phyloP scores from a whole-genome alignment of 2,888 invertebrate species.

The Tyria jacobaeae region DNA sequence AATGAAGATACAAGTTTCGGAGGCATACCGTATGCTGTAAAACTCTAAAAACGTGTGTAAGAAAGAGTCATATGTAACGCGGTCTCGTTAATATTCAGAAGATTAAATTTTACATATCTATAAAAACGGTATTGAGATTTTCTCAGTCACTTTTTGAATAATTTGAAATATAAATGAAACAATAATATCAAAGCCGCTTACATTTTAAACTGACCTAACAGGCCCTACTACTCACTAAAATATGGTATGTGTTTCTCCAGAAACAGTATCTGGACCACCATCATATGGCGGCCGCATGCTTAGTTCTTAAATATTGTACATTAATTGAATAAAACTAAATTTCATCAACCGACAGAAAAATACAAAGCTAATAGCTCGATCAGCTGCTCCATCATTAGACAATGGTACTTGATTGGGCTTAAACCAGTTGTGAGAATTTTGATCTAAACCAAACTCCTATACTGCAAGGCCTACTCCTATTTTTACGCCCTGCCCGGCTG shows the following conservation, averaged over 20 bases:
- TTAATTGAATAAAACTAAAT: not conserved
- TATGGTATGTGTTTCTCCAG: not conserved
- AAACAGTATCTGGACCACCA: not conserved
- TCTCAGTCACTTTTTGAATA: conserved; percentile 5
- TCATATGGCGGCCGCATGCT: not conserved
- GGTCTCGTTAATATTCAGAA: conserved; percentile 20
- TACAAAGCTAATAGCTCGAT: not conserved
- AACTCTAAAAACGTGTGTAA: conserved; percentile 28
- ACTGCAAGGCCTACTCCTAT: not conserved
- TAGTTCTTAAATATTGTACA: not conserved
- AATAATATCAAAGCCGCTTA: not conserved
- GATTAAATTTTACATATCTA: conserved; percentile 17
- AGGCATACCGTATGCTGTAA: conserved; percentile 33
- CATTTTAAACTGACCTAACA: not conserved
- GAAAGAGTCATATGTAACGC: conserved; percentile 6
- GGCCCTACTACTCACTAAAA: not conserved
- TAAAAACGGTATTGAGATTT: conserved; percentile 9
- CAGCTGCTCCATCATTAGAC: not conserved
- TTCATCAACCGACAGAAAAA: not conserved
- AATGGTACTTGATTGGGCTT: not conserved
- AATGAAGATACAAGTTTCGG: conserved; percentile 23
- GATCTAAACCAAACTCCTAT: not conserved
- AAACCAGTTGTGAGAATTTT: not conserved
- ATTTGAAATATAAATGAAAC: not conserved
- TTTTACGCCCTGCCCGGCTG: too few relatives aligned